Evolutionary conservation across 2,888 invertebrate genomes (phyloP).

Genomic region (Steinernema carpocapsae): DNA sequence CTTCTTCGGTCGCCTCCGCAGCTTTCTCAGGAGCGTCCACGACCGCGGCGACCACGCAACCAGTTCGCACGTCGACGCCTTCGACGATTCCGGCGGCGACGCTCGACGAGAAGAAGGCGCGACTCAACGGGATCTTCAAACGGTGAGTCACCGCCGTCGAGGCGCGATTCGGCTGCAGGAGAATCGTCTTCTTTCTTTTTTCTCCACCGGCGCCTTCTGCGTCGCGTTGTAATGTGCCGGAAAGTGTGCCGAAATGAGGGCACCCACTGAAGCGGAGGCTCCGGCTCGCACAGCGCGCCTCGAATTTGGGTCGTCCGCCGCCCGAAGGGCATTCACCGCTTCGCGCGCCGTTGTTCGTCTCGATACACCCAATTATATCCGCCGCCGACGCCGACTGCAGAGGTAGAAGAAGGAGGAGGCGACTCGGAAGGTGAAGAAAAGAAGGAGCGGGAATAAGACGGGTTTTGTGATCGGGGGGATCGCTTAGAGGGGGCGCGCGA

Average conservation of each 20-base stretch:
- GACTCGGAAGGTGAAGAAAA: too few relatives aligned
- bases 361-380: conserved; percentile 33
- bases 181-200: conserved; percentile 1
- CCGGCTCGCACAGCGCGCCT: conserved; percentile 26
- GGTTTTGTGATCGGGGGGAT: conserved; percentile 35
- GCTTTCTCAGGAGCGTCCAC: neutral
- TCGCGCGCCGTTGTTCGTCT: conserved; percentile 32
- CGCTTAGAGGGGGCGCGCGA: conserved; percentile 17
- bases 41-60: neutral
- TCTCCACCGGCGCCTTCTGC: neutral
- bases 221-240: conserved; percentile 30
- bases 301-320: conserved; percentile 29
- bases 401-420: neutral
- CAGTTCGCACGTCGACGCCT: conserved; percentile 31
- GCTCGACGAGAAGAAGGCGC: conserved; percentile 37
- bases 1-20: neutral
- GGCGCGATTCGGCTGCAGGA: neutral
- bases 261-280: conserved; percentile 12
- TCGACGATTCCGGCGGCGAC: conserved; percentile 14
- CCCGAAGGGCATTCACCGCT: conserved; percentile 35
- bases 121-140: conserved; percentile 49
- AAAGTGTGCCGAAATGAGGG: conserved; percentile 33
- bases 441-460: neutral
- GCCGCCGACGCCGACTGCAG: conserved; percentile 11
- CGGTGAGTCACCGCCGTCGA: conserved; percentile 42